Base-by-base conservation (phyloP, 2,113 vertebrate species). In the Acanthisitta chloris region DNA sequence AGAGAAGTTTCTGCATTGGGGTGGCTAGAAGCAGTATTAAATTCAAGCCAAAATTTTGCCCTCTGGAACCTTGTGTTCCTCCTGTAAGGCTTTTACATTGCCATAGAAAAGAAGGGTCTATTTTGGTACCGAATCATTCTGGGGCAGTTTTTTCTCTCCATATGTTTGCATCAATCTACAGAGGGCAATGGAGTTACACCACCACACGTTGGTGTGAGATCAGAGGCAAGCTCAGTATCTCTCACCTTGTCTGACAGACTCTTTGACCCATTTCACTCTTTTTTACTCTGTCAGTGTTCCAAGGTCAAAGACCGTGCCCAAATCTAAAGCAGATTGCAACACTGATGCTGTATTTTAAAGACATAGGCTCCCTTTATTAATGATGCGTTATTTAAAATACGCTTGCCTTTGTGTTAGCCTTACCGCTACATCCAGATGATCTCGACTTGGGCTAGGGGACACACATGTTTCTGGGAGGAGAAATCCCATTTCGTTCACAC, bases 141-240 rank as follows among this genome's bases (percentile, higher is more conserved):
- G 82, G 85, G 88, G 82, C 80, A 90, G 91, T 57, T 83, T 95
- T 96, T 95, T 71, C 55, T 95, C 90, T 96, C 88, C 92, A 86
- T 96, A 86, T 88, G 92, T 93, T 97, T 96, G 94, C 93, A 96
- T 96, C 95, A 96, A 96, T 94, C 94, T 94, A 93, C 87, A 95
- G 93, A 97, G 96, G 94, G 92, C 95, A 96, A 92, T 67, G 82
- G 85, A 94, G 90, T 95, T 96, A 94, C 82, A 96, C 93, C 92
- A 88, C 79, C 6, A 40, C 76, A 71, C 74, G 69, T 88, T 96
- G 88, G 90, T 96, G 86, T 67, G 90, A 95, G 72, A 96, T 92
- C 92, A 96, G 92, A 95, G 70, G 65, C 80, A 90, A 64, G 72
- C 92, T 95, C 79, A 78, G 82, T 95, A 92, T 83, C 85, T 93